Conservation (phyloP, 2,888 invertebrate species). For the Hypercompe scribonia region DNA sequence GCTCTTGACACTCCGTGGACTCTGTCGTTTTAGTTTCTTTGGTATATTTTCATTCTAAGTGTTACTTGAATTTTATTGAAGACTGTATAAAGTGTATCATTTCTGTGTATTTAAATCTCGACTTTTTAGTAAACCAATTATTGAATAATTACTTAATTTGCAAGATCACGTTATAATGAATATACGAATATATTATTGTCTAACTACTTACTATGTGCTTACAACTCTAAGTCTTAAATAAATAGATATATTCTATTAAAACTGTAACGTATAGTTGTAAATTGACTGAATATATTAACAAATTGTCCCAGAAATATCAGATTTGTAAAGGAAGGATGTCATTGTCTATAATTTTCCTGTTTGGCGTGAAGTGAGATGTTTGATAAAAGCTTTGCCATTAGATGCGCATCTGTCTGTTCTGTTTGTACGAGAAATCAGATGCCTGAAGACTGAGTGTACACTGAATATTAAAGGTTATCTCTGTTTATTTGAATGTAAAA, state of each 20-base stretch:
- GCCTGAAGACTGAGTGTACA: not conserved
- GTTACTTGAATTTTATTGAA: not conserved
- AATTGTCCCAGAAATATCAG: not conserved
- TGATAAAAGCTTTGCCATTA: conserved; percentile 2
- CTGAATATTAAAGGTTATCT: not conserved
- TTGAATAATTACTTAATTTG: too few relatives aligned
- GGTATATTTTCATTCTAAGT: conserved; percentile 16
- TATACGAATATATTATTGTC: too few relatives aligned
- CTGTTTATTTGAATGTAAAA: not conserved
- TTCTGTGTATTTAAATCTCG: not conserved
- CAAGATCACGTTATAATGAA: not conserved
- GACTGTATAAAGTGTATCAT: not conserved
- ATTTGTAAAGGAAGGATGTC: not conserved
- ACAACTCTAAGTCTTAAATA: not conserved
- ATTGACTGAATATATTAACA: not conserved
- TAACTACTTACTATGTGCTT: not conserved
- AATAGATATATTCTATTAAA: not conserved
- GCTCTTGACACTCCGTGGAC: conserved; percentile 1
- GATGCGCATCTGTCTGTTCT: not conserved
- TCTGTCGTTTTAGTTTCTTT: conserved; percentile 6
- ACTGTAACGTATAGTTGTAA: not conserved
- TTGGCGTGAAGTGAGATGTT: not conserved
- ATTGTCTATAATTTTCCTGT: not conserved
- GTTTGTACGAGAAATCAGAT: not conserved
- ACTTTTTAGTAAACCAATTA: not conserved